Evolutionary conservation across 2,888 invertebrate species (phyloP).

Genomic region (Pseudococcus longispinus): DNA sequence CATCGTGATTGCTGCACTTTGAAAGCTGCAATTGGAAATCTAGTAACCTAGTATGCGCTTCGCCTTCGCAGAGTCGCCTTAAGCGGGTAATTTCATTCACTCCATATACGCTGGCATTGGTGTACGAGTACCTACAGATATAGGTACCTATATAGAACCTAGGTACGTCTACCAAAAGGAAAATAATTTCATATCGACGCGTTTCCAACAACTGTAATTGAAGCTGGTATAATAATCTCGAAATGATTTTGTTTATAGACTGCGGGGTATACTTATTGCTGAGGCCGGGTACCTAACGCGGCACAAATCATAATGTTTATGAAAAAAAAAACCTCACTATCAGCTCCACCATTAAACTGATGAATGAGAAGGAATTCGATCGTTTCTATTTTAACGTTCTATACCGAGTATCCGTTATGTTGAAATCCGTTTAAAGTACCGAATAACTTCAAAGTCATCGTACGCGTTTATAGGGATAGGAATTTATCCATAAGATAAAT

Average conservation of each 20-base stretch:
- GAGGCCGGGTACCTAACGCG: neutral
- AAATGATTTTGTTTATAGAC: conserved; percentile 6
- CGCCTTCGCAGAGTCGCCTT: neutral
- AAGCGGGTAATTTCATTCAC: neutral
- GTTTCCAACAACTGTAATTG: neutral
- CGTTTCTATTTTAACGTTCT: neutral
- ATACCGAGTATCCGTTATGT: conserved; percentile 17
- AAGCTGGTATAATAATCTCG: neutral
- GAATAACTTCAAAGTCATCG: conserved; percentile 35
- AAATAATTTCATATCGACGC: neutral
- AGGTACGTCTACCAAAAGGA: neutral
- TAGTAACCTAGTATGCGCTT: conserved; percentile 6
- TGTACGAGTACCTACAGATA: too few relatives aligned
- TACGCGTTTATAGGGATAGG: neutral
- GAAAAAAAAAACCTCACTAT: neutral
- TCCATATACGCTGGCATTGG: neutral
- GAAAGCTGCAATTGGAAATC: conserved; percentile 28
- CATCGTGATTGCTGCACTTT: conserved; percentile 10
- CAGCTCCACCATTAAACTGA: conserved; percentile 5
- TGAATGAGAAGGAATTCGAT: conserved; percentile 26
- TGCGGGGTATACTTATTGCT: neutral
- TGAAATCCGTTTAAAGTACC: conserved; percentile 15
- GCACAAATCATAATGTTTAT: conserved; percentile 7
- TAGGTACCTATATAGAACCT: too few relatives aligned
- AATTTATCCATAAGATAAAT: neutral